Evolutionary conservation across 2,113 vertebrate species (phyloP).

Genomic region (Callionymus lyra): DNA sequence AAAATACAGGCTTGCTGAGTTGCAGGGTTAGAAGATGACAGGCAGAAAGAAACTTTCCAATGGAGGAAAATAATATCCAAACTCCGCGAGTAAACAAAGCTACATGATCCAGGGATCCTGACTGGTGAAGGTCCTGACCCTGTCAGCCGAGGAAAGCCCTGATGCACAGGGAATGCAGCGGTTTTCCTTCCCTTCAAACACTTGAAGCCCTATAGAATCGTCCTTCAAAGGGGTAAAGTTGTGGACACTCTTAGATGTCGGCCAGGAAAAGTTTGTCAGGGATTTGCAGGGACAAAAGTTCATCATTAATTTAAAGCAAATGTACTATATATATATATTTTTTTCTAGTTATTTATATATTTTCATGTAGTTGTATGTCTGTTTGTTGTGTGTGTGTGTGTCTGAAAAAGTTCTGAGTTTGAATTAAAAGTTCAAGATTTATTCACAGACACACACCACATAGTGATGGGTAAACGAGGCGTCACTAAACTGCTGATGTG

Average conservation of each 20-base stretch:
- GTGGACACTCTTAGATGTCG: neutral
- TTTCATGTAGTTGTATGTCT: too few relatives aligned
- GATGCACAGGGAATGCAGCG: slow-evolving; percentile 11
- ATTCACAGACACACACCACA: too few relatives aligned
- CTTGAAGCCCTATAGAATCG: slow-evolving; percentile 15
- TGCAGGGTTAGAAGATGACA: slow-evolving; percentile 8
- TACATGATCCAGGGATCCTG: slow-evolving; percentile 16
- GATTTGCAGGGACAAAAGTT: too few relatives aligned
- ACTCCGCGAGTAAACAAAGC: slow-evolving; percentile 40
- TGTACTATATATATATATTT: too few relatives aligned
- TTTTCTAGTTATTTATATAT: too few relatives aligned
- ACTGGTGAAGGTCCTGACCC: slow-evolving; percentile 29
- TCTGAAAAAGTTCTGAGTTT: too few relatives aligned
- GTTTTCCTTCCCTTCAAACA: slow-evolving; percentile 24
- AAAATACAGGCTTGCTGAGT: slow-evolving; percentile 8
- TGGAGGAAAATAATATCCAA: slow-evolving; percentile 18
- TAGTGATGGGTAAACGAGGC: too few relatives aligned
- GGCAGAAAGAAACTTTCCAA: slow-evolving; percentile 2
- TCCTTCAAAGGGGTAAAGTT: slow-evolving; percentile 20
- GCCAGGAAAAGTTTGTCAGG: too few relatives aligned
- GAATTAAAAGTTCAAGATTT: too few relatives aligned
- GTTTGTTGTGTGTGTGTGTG: too few relatives aligned
- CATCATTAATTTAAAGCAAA: too few relatives aligned
- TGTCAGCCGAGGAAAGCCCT: slow-evolving; percentile 26
- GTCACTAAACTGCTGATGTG: too few relatives aligned